These are phyloP conservation scores for Channa striata DNA, from an alignment of 2,797 vertebrate genomes.

Conservation along the genomic window DNA sequence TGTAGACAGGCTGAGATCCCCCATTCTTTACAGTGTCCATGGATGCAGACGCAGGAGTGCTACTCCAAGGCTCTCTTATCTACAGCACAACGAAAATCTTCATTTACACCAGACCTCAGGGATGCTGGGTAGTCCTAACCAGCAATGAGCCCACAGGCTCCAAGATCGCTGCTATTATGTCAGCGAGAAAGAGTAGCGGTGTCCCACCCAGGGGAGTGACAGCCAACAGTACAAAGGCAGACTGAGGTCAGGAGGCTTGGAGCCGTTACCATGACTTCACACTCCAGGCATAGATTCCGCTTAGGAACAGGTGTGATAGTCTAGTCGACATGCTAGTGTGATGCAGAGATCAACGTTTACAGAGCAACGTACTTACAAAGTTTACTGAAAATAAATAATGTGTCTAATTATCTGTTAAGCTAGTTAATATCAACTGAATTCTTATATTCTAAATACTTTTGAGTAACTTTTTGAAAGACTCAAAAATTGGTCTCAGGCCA, in stretches of 20 bases:
- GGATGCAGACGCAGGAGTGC: slow-evolving; percentile 66
- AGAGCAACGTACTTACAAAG: not conserved
- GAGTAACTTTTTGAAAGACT: slow-evolving; percentile 34
- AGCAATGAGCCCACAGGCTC: slow-evolving; percentile 31
- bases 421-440: not conserved
- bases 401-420: not conserved
- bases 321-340: not conserved
- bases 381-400: not conserved
- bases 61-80: slow-evolving; percentile 39
- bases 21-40: slow-evolving; percentile 82
- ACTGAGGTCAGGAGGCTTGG: slow-evolving; percentile 55
- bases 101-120: slow-evolving; percentile 25
- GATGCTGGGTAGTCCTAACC: slow-evolving; percentile 28
- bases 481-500: slow-evolving; percentile 29
- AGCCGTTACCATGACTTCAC: slow-evolving; percentile 74
- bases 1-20: slow-evolving; percentile 82
- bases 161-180: slow-evolving; percentile 53
- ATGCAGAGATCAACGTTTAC: not conserved
- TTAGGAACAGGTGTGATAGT: slow-evolving; percentile 17
- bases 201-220: slow-evolving; percentile 73
- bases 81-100: slow-evolving; percentile 24
- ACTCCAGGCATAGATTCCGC: slow-evolving; percentile 48
- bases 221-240: slow-evolving; percentile 51
- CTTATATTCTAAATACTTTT: slow-evolving; percentile 2
- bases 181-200: slow-evolving; percentile 56